Percentiles rank a stretch among this genome's conserved stretches.
phyloP scores from a whole-genome alignment of 2,888 invertebrate genomes.

The Mesodorylaimus sp. region DNA sequence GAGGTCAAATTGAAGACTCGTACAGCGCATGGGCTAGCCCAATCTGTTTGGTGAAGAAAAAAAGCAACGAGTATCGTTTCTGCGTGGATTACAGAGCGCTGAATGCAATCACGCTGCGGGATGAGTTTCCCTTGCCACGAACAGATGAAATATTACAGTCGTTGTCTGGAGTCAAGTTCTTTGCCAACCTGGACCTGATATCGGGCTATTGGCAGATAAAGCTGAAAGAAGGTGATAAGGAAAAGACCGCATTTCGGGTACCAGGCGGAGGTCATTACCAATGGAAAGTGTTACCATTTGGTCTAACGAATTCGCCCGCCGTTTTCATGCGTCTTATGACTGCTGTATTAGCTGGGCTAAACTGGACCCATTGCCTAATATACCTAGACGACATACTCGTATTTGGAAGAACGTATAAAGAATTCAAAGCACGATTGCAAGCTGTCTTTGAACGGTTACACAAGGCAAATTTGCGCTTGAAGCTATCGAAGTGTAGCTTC shows the following conservation, averaged over 20 bases:
- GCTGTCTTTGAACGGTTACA: constrained; percentile 4
- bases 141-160: neutral
- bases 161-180: constrained; percentile 1
- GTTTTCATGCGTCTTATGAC: constrained; percentile 13
- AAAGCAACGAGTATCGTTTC: neutral
- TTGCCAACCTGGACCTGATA: constrained; percentile 6
- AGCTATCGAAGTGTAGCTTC: constrained; percentile 5
- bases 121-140: constrained; percentile 2
- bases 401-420: neutral
- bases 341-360: neutral
- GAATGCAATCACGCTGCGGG: too few relatives aligned
- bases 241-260: constrained; percentile 12
- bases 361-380: neutral
- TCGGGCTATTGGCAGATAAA: constrained; percentile 9
- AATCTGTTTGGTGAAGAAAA: neutral
- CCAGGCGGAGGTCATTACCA: constrained; percentile 13
- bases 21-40: neutral
- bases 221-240: constrained; percentile 11
- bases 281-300: constrained; percentile 13
- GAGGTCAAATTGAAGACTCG: neutral
- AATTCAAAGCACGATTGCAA: neutral
- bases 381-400: constrained; percentile 9
- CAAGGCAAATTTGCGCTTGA: neutral
- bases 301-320: constrained; percentile 13
- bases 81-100: too few relatives aligned